These are phyloP conservation scores for Trichechus manatus DNA, from an alignment of 2,113 vertebrate genomes.

Conservation along the genomic window DNA sequence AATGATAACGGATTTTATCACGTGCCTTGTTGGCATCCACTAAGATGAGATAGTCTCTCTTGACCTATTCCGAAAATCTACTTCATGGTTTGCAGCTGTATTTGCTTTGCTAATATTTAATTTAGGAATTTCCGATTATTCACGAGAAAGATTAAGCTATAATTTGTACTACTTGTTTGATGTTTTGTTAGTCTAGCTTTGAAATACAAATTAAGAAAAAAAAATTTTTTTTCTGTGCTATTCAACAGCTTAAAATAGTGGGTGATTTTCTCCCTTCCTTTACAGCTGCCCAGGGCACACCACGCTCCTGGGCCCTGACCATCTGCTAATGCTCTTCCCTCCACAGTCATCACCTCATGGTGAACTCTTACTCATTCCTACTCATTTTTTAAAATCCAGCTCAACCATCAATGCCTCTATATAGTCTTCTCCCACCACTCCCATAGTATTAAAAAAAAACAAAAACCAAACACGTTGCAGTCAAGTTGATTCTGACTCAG, in stretches of 20 bases:
- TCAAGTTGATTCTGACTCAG: no score
- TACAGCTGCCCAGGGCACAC: background rate
- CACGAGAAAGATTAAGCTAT: conserved; percentile 18
- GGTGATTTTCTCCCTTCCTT: background rate
- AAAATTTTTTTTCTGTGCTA: background rate
- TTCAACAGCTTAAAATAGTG: background rate
- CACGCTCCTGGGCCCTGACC: fast-evolving
- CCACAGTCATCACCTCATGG: fast-evolving
- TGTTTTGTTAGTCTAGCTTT: conserved; percentile 18
- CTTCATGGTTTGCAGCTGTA: conserved; percentile 52
- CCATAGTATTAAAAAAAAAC: background rate
- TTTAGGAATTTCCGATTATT: conserved; percentile 56
- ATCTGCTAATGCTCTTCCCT: background rate
- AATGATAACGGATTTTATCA: conserved; percentile 46
- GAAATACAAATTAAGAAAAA: conserved; percentile 14
- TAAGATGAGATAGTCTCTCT: conserved; percentile 24
- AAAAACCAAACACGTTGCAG: no score
- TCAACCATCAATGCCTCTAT: fast-evolving
- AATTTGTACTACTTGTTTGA: background rate
- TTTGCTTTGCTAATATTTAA: conserved; percentile 65
- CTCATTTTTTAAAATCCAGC: background rate
- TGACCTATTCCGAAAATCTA: conserved; percentile 13
- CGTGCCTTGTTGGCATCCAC: background rate
- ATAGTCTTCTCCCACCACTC: background rate
- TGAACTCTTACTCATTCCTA: background rate